Evolutionary conservation across 1,140 invertebrate species (phyloP).

Genomic region (Pachypeltis micranthus): DNA sequence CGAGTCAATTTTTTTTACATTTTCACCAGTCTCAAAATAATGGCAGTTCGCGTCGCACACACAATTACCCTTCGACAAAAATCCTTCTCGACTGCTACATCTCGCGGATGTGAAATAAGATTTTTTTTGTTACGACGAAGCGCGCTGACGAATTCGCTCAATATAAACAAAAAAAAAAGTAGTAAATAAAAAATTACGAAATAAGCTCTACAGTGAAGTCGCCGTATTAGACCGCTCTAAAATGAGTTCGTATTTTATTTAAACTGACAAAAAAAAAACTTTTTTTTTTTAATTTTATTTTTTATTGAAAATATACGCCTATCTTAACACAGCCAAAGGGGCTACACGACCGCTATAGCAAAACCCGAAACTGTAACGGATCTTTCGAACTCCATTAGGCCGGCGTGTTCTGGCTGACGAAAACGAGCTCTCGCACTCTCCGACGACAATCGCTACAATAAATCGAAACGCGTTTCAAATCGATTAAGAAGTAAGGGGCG

Average conservation of each 20-base stretch:
- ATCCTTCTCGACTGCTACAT: not conserved
- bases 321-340: slow-evolving; percentile 21
- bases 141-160: no score
- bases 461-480: no score
- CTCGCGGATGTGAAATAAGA: not conserved
- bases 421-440: no score
- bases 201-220: slow-evolving; percentile 19
- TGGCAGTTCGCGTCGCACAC: not conserved
- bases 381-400: not conserved
- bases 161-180: slow-evolving; percentile 14
- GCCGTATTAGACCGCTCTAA: slow-evolving; percentile 10
- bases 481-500: slow-evolving; percentile 1
- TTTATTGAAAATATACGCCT: slow-evolving; percentile 22
- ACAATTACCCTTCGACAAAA: not conserved
- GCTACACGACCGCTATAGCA: slow-evolving; percentile 4
- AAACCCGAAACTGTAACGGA: no score
- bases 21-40: not conserved
- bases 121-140: not conserved
- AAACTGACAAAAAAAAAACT: not conserved
- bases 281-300: not conserved
- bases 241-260: slow-evolving; percentile 13
- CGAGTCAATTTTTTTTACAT: not conserved
- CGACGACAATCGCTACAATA: no score
- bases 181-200: slow-evolving; percentile 13
- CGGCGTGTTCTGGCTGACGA: no score